Base-by-base conservation (phyloP, 2,888 invertebrate species). In the Petrolisthes manimaculis region DNA sequence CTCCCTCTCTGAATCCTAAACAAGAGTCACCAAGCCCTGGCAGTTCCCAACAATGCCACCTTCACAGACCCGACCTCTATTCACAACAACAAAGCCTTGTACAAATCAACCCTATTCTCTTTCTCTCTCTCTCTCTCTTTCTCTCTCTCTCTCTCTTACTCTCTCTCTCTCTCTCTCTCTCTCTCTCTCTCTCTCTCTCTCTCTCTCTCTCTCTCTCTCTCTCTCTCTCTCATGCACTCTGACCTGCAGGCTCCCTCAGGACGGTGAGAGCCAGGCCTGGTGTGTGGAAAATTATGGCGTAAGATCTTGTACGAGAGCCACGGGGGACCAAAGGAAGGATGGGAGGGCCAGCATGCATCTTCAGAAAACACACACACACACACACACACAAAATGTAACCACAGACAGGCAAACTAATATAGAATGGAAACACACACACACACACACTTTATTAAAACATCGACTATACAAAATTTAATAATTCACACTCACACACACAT, bases 131-230 rank as follows among this genome's bases (percentile, higher is more conserved):
- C 78, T 54, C 78, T 53, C 54, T 54, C 78, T 53, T 18, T 54
- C 54, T 78, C 78, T 78, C 78, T 78, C 53, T 78, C 78, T 53
- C 78, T 78, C 78, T 53, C 53, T 53, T 14, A 12, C 37, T 37
- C 37, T 37, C 37, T 37, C 37, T 37, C 37, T 12, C 21, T 12
- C 69, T 21, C 12, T 69, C 69, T 21, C 69, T 74, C 21, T 37
- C 21, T 37, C 37, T 37, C 37, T 37, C 37, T 37, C 37, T 37
- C 37, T 12, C 21, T 12, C 69, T 21, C 12, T 69, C 69, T 21
- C 69, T 74, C 21, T 37, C 21, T 37, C 37, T 12, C 21, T 12
- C 69, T 21, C 12, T 69, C 69, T 21, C 69, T 74, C 21, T 37
- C 21, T 37, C 37, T 37, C 37, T 37, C 37, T 37, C 37, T 37